A percentile compares a stretch with the other conserved stretches of the same genome.
Evolutionary conservation across 2,797 vertebrate genomes (phyloP).

Genomic region (Notamacropus eugenii): DNA sequence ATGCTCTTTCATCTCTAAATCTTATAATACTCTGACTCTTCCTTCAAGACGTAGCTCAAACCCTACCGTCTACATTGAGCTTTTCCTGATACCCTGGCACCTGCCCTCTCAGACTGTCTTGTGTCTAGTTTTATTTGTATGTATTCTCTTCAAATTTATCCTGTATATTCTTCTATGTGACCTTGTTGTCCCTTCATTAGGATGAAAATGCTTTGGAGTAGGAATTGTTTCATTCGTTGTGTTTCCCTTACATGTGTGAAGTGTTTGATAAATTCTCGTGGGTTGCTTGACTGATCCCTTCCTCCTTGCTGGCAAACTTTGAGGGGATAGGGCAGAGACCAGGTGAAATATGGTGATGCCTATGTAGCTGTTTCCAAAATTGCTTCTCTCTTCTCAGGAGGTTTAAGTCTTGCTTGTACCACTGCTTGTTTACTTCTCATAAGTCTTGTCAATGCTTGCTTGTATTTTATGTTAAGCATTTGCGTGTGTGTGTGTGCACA

Average conservation of each 20-base stretch:
- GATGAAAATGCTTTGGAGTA: background rate
- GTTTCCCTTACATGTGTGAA: background rate
- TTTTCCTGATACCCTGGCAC: background rate
- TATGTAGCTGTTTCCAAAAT: background rate
- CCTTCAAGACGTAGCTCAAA: background rate
- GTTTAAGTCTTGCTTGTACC: background rate
- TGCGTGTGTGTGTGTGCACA: background rate
- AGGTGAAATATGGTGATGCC: background rate
- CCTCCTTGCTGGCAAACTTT: background rate
- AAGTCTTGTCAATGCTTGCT: background rate
- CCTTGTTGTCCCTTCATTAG: background rate
- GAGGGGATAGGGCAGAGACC: background rate
- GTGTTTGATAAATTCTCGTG: background rate
- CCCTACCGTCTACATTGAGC: background rate
- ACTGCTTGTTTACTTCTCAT: background rate
- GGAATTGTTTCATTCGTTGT: background rate
- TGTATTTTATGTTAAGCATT: background rate
- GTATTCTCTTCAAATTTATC: background rate
- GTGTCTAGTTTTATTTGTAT: background rate
- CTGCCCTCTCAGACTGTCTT: background rate
- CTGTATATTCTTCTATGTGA: no score
- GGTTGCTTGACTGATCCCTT: background rate
- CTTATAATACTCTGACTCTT: background rate
- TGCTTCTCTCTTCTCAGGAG: background rate
- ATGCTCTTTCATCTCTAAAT: background rate